Percentiles rank a stretch among this genome's conserved stretches.
Evolutionary conservation across 2,113 vertebrate genomes (phyloP).

Genomic region (Bujurquina vittata): DNA sequence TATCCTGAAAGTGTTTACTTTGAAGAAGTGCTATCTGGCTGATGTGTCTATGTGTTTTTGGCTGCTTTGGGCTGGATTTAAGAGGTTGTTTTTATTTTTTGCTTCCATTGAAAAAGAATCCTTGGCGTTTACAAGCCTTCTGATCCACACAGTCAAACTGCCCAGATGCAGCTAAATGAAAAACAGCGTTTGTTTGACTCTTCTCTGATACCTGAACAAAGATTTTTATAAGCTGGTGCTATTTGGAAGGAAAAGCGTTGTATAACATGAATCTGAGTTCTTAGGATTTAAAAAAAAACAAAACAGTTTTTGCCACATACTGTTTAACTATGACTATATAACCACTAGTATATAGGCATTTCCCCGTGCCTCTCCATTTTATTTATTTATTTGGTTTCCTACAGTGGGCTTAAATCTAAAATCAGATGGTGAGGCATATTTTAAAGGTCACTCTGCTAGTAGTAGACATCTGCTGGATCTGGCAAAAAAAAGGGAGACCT

Average conservation of each 20-base stretch:
- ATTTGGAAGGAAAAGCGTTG: constrained; percentile 14
- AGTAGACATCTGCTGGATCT: constrained; percentile 65
- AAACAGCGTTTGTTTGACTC: constrained; percentile 26
- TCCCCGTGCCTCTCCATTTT: background rate
- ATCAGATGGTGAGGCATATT: constrained; percentile 75
- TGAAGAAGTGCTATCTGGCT: constrained; percentile 59
- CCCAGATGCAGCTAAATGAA: constrained; percentile 26
- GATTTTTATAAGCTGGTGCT: constrained; percentile 2
- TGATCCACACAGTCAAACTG: constrained; percentile 29
- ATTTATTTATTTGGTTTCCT: constrained; percentile 9
- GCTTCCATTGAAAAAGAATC: constrained; percentile 40
- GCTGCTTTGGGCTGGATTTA: constrained; percentile 60
- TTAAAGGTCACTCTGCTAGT: constrained; percentile 73
- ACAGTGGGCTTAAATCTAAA: constrained; percentile 53
- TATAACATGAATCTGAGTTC: constrained; percentile 18
- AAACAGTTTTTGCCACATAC: background rate
- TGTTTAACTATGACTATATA: background rate
- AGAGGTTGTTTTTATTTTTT: constrained; percentile 47
- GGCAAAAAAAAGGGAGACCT: constrained; percentile 53
- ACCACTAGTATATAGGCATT: background rate
- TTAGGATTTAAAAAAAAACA: background rate
- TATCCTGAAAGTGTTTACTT: constrained; percentile 68
- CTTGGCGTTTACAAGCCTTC: constrained; percentile 42
- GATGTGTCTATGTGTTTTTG: constrained; percentile 58
- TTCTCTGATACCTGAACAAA: constrained; percentile 31